Evolutionary conservation across 2,113 vertebrate genomes (phyloP).

Genomic region (Solea senegalensis): DNA sequence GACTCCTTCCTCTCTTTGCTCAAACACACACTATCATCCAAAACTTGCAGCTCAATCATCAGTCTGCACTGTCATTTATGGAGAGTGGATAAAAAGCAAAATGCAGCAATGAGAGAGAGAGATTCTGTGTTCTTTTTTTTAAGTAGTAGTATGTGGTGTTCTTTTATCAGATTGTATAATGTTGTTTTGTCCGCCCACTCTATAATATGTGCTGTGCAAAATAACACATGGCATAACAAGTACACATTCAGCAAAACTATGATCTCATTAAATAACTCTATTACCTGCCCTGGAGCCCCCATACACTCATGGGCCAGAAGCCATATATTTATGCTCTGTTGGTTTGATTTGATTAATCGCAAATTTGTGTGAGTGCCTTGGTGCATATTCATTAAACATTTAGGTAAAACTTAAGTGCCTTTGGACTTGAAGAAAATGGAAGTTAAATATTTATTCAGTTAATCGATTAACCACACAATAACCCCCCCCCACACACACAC

Average conservation of each 20-base stretch:
- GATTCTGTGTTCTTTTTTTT: slow-evolving; percentile 18
- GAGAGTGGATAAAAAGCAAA: no score
- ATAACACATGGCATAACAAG: slow-evolving; percentile 20
- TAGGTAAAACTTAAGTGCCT: no score
- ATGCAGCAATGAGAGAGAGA: background rate
- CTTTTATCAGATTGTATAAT: slow-evolving; percentile 63
- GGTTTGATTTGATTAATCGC: background rate
- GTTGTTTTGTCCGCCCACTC: slow-evolving; percentile 61
- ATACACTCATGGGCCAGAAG: background rate
- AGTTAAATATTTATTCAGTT: background rate
- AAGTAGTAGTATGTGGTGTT: slow-evolving; percentile 29
- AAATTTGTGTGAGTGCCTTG: no score
- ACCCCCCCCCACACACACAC: no score
- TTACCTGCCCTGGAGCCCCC: background rate
- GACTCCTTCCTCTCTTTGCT: slow-evolving; percentile 14
- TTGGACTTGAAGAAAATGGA: no score
- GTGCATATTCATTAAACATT: background rate
- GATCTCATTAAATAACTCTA: slow-evolving; percentile 1
- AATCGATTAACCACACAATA: no score
- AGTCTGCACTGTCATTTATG: background rate
- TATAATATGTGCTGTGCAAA: slow-evolving; percentile 39
- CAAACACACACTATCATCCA: background rate
- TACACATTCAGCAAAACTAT: slow-evolving; percentile 13
- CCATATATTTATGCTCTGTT: no score
- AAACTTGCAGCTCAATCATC: background rate